Evolutionary conservation across 2,888 invertebrate genomes (phyloP).

Genomic region (Formica aserva): DNA sequence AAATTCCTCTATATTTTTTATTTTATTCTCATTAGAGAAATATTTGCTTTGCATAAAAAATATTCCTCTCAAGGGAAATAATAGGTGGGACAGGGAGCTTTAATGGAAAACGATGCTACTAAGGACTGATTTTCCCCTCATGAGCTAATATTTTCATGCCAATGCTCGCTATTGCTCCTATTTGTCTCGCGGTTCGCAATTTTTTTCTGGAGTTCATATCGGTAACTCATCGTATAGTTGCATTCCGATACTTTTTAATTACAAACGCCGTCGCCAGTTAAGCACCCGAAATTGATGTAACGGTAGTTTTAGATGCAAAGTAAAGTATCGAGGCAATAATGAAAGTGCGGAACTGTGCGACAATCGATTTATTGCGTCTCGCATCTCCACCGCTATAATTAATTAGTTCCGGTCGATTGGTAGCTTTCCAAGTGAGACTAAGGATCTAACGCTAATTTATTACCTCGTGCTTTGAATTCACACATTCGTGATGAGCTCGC

Average conservation of each 20-base stretch:
- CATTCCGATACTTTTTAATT: conserved; percentile 76
- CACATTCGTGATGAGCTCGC: conserved; percentile 27
- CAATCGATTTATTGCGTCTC: conserved; percentile 56
- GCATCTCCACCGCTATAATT: conserved; percentile 48
- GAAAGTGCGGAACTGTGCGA: conserved; percentile 53
- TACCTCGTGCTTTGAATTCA: conserved; percentile 14
- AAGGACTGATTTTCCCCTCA: neutral
- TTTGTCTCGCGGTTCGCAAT: conserved; percentile 26
- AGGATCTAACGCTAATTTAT: conserved; percentile 41
- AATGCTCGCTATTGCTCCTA: conserved; percentile 14
- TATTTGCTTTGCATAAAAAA: neutral
- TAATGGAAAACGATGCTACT: conserved; percentile 2
- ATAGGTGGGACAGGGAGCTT: neutral
- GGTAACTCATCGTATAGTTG: conserved; percentile 57
- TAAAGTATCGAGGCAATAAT: conserved; percentile 50
- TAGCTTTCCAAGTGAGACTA: conserved; percentile 49
- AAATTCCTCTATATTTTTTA: neutral
- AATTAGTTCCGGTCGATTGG: conserved; percentile 50
- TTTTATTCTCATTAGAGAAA: neutral
- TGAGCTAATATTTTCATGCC: conserved; percentile 10
- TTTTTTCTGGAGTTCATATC: conserved; percentile 43
- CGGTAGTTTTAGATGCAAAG: conserved; percentile 41
- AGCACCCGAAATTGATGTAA: conserved; percentile 55
- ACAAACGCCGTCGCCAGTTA: conserved; percentile 58
- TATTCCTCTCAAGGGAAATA: neutral